Percentiles rank a stretch among this genome's conserved stretches.
Evolutionary conservation across 2,113 vertebrate species (phyloP).

Genomic region (Tyrannus savana): DNA sequence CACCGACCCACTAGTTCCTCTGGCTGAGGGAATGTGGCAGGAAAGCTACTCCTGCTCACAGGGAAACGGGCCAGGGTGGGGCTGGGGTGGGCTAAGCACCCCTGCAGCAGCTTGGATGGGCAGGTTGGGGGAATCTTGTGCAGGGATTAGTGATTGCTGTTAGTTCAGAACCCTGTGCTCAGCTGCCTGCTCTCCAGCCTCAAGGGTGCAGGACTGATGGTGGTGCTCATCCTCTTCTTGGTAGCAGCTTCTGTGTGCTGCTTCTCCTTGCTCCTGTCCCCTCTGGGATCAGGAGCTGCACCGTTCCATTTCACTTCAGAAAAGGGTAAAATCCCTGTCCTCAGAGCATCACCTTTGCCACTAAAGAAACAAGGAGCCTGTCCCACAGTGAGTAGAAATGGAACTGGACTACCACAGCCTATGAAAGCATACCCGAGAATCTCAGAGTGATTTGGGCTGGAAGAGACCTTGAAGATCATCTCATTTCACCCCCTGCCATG

Average conservation of each 20-base stretch:
- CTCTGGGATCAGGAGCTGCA: not conserved
- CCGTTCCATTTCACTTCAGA: fast-evolving
- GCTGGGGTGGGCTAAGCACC: not conserved
- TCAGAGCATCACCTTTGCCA: not conserved
- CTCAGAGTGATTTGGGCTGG: not conserved
- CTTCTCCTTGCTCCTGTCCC: not conserved
- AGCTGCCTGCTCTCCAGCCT: not conserved
- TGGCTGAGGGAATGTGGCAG: not conserved
- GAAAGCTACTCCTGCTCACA: not conserved
- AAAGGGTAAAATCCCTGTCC: not conserved
- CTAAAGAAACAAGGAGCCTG: not conserved
- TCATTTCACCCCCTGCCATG: fast-evolving
- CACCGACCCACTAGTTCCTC: fast-evolving
- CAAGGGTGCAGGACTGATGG: not conserved
- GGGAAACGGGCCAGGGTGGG: not conserved
- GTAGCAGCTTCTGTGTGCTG: not conserved
- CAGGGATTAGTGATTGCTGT: fast-evolving
- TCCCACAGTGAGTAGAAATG: not conserved
- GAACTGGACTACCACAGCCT: not conserved
- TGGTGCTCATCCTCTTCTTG: fast-evolving
- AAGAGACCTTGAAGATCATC: not conserved
- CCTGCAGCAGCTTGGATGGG: fast-evolving
- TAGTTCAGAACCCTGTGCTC: not conserved
- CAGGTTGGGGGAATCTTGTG: no score
- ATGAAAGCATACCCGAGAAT: not conserved